Conservation (phyloP, 2,113 vertebrate genomes). For the Craseonycteris thonglongyai region DNA sequence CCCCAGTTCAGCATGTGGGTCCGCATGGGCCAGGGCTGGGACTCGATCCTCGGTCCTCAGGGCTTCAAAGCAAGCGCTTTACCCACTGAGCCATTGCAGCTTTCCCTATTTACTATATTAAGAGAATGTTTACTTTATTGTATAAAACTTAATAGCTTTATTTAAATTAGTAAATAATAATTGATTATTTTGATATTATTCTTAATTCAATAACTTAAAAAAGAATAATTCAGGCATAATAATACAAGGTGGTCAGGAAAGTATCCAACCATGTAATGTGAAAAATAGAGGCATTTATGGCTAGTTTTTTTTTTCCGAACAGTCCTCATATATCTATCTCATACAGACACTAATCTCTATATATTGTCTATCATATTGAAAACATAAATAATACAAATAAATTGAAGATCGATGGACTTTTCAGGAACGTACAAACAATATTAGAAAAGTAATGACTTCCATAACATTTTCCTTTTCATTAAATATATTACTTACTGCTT, state of each 20-base stretch:
- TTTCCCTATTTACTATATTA: no score
- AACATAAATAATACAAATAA: neutral
- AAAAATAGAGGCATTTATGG: no score
- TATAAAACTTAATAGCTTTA: neutral
- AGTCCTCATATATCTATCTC: neutral
- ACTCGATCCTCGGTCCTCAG: no score
- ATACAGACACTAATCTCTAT: neutral
- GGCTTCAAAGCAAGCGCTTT: no score
- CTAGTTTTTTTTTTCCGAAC: no score
- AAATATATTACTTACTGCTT: neutral
- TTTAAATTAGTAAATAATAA: neutral
- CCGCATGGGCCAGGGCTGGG: no score
- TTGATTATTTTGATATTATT: neutral
- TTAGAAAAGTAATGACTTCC: neutral
- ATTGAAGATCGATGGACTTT: neutral
- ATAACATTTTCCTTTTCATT: neutral
- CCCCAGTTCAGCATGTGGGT: no score
- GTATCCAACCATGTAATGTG: no score
- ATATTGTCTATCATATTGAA: neutral
- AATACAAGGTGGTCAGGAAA: no score
- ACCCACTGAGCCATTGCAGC: no score
- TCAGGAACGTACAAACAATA: neutral
- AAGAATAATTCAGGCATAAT: neutral
- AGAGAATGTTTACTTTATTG: neutral
- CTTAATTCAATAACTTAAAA: neutral